These are phyloP conservation scores for Siniperca obscura DNA, from an alignment of 2,797 vertebrate genomes.

Conservation along the genomic window DNA sequence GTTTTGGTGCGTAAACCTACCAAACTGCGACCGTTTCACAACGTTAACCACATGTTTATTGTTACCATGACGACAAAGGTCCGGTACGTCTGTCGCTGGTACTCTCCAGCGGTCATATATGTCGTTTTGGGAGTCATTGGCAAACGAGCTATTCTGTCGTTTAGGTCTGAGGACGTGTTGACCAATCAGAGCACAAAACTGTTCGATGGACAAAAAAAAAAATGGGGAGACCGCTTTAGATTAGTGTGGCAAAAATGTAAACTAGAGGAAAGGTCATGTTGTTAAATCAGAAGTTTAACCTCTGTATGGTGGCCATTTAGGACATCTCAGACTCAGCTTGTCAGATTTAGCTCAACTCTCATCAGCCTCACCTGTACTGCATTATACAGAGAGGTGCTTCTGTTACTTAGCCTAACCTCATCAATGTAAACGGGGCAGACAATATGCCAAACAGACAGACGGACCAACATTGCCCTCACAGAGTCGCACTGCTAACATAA, in stretches of 20 bases:
- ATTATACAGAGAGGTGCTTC: not conserved
- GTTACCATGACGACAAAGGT: no score
- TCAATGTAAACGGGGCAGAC: not conserved
- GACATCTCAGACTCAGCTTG: not conserved
- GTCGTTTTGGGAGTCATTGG: no score
- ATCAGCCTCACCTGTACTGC: not conserved
- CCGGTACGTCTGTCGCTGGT: no score
- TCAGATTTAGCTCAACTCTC: no score
- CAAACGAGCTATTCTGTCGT: no score
- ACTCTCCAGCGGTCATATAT: no score
- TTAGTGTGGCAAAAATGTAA: not conserved
- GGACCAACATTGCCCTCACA: not conserved
- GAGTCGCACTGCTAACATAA: not conserved
- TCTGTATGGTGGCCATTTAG: not conserved
- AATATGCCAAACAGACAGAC: not conserved
- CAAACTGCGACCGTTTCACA: no score
- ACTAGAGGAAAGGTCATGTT: not conserved
- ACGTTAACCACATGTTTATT: no score
- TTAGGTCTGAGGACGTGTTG: no score
- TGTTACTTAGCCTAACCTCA: no score
- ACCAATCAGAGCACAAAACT: not conserved
- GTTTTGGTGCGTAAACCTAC: no score
- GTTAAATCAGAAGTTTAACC: not conserved
- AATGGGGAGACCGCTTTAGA: not conserved
- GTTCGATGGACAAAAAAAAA: not conserved